Base-by-base conservation (phyloP, 2,113 vertebrate genomes). In the Plecturocebus donacophilus region DNA sequence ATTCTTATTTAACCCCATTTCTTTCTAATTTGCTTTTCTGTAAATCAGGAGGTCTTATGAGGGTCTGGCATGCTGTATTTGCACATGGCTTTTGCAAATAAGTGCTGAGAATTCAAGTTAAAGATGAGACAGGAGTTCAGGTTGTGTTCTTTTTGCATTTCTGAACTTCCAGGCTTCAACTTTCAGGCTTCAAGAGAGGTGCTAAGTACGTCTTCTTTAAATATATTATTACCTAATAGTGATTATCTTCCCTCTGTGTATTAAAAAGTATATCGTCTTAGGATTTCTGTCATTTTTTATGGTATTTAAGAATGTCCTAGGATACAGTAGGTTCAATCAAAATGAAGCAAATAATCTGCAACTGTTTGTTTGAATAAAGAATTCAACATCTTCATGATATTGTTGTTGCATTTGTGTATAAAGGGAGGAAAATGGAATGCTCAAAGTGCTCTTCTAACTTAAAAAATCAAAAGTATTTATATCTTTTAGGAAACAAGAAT, bases 51-150 rank as follows among this genome's bases (percentile, higher is more conserved):
- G 45, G 92, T 52, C 38, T 52, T 20, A 1, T 9, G 23, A 93
- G 6, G 87, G 11, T 5, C 27, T 91, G 20, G 6, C 17, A 54
- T 58, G 56, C 11, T 80, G 47, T 52, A 85, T 86, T 68, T 77
- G 83, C 95, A 79, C 27, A 27, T 13, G 1, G 4, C 35, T 96
- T 64, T 96, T 95, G 5, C 54, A 84, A 96, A 87, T 66, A 75
- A 9, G 1, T 90, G 23, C 76, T 84, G 66, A 25, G 14, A 76
- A 85, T 95, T 96, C 40, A 73, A 94, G 25, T 52, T 77, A 42
- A 90, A 97, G 77, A 27, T 84, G 52, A 90, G 58, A 92, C 21
- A 64, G 19, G 71, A 45, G 40, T 86, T 97, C 66, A 81, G 80
- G 17, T 16, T 61, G 47, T 32, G 61, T 19, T 93, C 3, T 49